phyloP scores from a whole-genome alignment of 2,888 invertebrate genomes.

The Rotaria magnacalcarata region DNA sequence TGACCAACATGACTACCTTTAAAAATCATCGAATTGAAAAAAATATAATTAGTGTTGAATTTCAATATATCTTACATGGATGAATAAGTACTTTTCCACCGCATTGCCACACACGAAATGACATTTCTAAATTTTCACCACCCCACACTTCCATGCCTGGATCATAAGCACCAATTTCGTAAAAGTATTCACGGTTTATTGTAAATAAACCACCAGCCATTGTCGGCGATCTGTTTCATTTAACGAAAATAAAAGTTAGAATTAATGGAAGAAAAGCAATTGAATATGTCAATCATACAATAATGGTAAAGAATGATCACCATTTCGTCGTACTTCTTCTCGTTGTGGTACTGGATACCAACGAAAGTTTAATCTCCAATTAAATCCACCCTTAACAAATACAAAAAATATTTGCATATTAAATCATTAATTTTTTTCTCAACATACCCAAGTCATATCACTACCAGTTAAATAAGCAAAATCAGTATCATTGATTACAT shows the following conservation, averaged over 20 bases:
- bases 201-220: conserved; percentile 96
- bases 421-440: background rate
- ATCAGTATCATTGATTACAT: conserved; percentile 95
- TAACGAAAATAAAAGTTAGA: background rate
- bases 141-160: conserved; percentile 99
- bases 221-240: conserved; percentile 72
- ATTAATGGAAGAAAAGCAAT: too few species aligned
- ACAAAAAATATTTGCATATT: background rate
- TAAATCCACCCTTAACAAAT: conserved; percentile 74
- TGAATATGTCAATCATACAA: conserved; percentile 58
- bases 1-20: conserved; percentile 44
- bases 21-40: background rate
- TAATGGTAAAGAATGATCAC: conserved; percentile 64
- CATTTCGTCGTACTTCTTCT: conserved; percentile 85
- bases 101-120: conserved; percentile 71
- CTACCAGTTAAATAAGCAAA: conserved; percentile 95
- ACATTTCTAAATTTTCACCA: conserved; percentile 88
- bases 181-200: conserved; percentile 90
- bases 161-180: conserved; percentile 93
- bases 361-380: conserved; percentile 97
- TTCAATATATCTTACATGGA: conserved; percentile 56
- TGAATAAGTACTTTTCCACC: conserved; percentile 51
- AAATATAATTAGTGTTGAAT: too few species aligned
- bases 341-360: conserved; percentile 97
- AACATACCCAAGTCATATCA: conserved; percentile 82